A percentile compares a stretch with the other conserved stretches of the same genome.
Evolutionary conservation across 2,113 vertebrate genomes (phyloP).

Genomic region (Panthera tigris): DNA sequence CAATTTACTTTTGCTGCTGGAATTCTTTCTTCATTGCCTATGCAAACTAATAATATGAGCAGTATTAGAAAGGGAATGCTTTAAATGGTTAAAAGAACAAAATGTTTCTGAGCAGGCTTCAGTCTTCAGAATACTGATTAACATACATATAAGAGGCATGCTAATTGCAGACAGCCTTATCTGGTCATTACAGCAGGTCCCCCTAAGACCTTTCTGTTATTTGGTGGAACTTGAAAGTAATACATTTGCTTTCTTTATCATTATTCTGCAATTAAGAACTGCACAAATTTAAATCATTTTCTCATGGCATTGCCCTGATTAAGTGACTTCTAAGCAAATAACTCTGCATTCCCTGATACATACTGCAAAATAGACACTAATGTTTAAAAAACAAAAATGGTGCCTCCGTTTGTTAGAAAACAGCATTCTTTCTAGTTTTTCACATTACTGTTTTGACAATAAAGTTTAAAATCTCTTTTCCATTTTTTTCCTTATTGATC

Average conservation of each 20-base stretch:
- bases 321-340: background rate
- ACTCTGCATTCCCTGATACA: background rate
- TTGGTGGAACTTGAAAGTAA: conserved; percentile 1
- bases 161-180: conserved; percentile 39
- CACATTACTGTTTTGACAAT: conserved; percentile 12
- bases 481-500: conserved; percentile 60
- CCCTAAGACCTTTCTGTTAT: background rate
- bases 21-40: conserved; percentile 54
- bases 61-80: conserved; percentile 22
- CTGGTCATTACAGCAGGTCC: conserved; percentile 29
- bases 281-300: conserved; percentile 26
- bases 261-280: conserved; percentile 43
- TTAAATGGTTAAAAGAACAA: conserved; percentile 40
- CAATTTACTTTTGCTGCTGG: conserved; percentile 23
- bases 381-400: background rate
- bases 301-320: background rate
- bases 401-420: background rate
- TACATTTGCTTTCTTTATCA: conserved; percentile 43
- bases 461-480: conserved; percentile 40
- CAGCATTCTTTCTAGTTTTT: background rate
- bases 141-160: background rate
- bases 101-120: conserved; percentile 19
- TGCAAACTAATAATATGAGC: conserved; percentile 11
- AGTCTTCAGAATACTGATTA: background rate
- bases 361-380: background rate